Conservation (phyloP, 1,140 invertebrate species). For the Charaxes varanes region DNA sequence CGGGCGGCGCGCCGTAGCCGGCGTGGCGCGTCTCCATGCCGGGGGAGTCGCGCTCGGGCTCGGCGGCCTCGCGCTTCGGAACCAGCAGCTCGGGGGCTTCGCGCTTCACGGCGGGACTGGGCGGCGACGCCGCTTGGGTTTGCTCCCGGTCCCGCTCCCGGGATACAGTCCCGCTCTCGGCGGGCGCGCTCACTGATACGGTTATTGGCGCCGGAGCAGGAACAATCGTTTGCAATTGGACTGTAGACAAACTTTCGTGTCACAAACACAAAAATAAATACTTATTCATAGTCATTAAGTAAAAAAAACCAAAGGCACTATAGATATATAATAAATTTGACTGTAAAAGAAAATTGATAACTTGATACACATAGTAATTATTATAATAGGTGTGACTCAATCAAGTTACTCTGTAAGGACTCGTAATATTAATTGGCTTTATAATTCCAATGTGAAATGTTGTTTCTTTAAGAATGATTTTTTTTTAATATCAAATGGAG, state of each 20-base stretch:
- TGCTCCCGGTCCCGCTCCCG: conserved; percentile 52
- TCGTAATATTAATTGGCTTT: too few species aligned
- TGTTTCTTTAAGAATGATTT: too few species aligned
- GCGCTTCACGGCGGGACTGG: conserved; percentile 73
- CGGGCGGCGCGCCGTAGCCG: conserved; percentile 73
- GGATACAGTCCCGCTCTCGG: conserved; percentile 14
- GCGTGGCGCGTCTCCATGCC: conserved; percentile 80
- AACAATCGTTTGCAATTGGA: conserved; percentile 19
- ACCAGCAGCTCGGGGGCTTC: conserved; percentile 77
- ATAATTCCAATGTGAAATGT: too few species aligned
- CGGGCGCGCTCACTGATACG: conserved; percentile 17
- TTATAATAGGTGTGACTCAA: too few species aligned
- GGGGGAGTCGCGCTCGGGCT: conserved; percentile 82
- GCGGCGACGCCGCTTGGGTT: conserved; percentile 76
- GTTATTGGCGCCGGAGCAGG: conserved; percentile 13
- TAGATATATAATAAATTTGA: too few species aligned
- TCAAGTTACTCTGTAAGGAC: too few species aligned
- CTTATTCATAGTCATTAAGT: too few species aligned
- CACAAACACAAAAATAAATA: neutral
- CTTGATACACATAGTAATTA: too few species aligned
- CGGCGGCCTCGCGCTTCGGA: conserved; percentile 77
- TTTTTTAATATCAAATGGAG: too few species aligned
- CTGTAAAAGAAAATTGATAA: too few species aligned
- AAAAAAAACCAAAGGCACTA: too few species aligned
- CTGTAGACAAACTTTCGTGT: conserved; percentile 10